phyloP scores from a whole-genome alignment of 2,888 invertebrate genomes.

The Spicauda simplicius region DNA sequence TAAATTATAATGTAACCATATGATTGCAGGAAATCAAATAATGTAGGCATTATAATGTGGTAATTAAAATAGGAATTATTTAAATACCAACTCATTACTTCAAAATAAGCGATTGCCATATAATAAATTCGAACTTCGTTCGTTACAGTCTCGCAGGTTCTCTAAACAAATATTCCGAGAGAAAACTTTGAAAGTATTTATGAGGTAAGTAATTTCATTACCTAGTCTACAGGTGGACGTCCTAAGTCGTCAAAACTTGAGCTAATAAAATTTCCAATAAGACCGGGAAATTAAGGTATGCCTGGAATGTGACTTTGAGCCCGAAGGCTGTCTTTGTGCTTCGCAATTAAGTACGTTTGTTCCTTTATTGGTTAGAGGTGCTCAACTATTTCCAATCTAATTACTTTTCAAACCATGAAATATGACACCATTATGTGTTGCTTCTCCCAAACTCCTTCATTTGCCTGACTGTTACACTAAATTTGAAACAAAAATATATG shows the following conservation, averaged over 20 bases:
- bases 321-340: constrained; percentile 1
- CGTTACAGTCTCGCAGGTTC: background rate
- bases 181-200: constrained; percentile 21
- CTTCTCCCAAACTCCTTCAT: no score
- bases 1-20: background rate
- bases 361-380: constrained; percentile 18
- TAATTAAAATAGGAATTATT: background rate
- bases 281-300: constrained; percentile 22
- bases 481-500: no score
- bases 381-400: constrained; percentile 17
- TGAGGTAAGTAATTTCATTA: constrained; percentile 31
- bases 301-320: constrained; percentile 17
- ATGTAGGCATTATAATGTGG: background rate
- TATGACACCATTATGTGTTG: background rate
- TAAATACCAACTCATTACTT: background rate
- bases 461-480: no score
- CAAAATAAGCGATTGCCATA: background rate
- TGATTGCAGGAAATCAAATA: background rate
- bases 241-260: constrained; percentile 25
- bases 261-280: constrained; percentile 35
- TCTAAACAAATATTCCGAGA: constrained; percentile 6
- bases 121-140: background rate
- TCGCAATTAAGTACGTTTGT: constrained; percentile 29
- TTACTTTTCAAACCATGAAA: constrained; percentile 3
- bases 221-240: constrained; percentile 27